phyloP scores from a whole-genome alignment of 1,140 invertebrate genomes.

The Asbolus verrucosus region DNA sequence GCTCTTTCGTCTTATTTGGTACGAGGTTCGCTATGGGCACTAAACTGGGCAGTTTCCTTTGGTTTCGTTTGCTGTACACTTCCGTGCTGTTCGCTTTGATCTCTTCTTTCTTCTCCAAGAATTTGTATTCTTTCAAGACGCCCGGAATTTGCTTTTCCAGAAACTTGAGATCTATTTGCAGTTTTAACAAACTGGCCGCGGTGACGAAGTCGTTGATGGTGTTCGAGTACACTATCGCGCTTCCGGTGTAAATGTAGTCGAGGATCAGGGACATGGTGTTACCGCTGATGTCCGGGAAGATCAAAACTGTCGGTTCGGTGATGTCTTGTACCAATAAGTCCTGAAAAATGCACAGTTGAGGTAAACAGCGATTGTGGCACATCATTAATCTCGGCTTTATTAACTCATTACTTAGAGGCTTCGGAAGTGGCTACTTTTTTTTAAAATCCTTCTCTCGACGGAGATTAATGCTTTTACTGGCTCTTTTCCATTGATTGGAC shows the following conservation, averaged over 20 bases:
- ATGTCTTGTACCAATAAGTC: slow-evolving; percentile 55
- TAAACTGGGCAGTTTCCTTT: slow-evolving; percentile 59
- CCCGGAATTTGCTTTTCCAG: slow-evolving; percentile 8
- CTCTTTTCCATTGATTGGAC: too few species aligned
- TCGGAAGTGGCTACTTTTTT: too few species aligned
- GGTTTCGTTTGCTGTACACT: slow-evolving; percentile 46
- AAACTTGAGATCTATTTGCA: slow-evolving; percentile 55
- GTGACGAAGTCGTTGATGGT: slow-evolving; percentile 58
- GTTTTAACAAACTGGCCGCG: slow-evolving; percentile 55
- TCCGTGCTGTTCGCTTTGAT: slow-evolving; percentile 10
- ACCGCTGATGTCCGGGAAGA: slow-evolving; percentile 59
- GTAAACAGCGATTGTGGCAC: too few species aligned
- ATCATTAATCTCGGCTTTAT: too few species aligned
- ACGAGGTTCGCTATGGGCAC: slow-evolving; percentile 54
- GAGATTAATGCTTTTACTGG: too few species aligned
- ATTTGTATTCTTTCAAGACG: slow-evolving; percentile 2
- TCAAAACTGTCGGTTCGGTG: slow-evolving; percentile 55
- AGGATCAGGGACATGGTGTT: slow-evolving; percentile 61
- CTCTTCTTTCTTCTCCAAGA: slow-evolving; percentile 45
- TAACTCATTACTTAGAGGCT: too few species aligned
- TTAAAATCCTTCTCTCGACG: too few species aligned
- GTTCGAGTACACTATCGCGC: slow-evolving; percentile 53
- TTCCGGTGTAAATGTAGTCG: slow-evolving; percentile 64
- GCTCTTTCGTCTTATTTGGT: slow-evolving; percentile 44
- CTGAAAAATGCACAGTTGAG: slow-evolving; percentile 55